A percentile compares a stretch with the other conserved stretches of the same genome.
These are phyloP conservation scores for Chloroceryle inda DNA, from an alignment of 2,797 vertebrate genomes.

Conservation along the genomic window DNA sequence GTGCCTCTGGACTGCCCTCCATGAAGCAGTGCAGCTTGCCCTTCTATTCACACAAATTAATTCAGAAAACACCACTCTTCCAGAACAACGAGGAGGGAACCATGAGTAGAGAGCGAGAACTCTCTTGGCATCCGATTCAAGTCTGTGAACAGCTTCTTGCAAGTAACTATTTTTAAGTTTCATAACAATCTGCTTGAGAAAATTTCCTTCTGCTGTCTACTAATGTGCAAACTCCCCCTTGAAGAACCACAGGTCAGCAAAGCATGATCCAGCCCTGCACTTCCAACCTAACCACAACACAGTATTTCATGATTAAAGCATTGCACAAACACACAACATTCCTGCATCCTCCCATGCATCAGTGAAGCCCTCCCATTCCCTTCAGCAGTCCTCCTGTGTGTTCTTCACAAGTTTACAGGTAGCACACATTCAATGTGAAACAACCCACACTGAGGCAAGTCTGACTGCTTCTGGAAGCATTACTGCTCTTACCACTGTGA, in stretches of 20 bases:
- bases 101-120: not conserved
- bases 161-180: slow-evolving; percentile 65
- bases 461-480: not conserved
- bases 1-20: not conserved
- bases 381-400: not conserved
- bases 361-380: not conserved
- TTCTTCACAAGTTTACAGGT: not conserved
- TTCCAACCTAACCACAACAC: not conserved
- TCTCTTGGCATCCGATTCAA: slow-evolving; percentile 25
- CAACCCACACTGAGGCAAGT: not conserved
- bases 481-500: not conserved
- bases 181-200: slow-evolving; percentile 46
- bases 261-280: not conserved
- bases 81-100: not conserved
- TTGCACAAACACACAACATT: accelerated
- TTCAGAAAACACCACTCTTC: slow-evolving; percentile 4
- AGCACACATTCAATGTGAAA: not conserved
- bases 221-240: not conserved
- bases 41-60: slow-evolving; percentile 9
- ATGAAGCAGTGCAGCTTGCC: not conserved
- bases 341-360: not conserved
- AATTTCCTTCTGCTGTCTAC: slow-evolving; percentile 61
- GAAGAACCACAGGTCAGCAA: slow-evolving; percentile 7
- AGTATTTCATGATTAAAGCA: not conserved
- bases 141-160: slow-evolving; percentile 23